A percentile compares a stretch with the other conserved stretches of the same genome.
These are phyloP conservation scores for Onychostruthus taczanowskii DNA, from an alignment of 2,113 vertebrate species.

Conservation along the genomic window DNA sequence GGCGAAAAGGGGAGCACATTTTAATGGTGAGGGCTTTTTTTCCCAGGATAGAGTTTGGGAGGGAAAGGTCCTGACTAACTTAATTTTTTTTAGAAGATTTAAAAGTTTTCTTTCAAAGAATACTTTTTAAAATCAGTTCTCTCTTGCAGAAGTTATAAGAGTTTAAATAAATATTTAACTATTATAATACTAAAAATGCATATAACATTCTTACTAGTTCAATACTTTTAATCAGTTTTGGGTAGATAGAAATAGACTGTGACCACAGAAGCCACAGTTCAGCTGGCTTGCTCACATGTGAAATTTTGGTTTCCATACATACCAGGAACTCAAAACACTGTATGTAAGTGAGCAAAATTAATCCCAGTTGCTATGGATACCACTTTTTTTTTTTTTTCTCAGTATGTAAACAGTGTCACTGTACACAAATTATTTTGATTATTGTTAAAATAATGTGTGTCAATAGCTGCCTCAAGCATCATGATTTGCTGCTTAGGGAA, in stretches of 20 bases:
- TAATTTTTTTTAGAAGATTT: not conserved
- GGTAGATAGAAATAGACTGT: not conserved
- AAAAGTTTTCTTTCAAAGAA: not conserved
- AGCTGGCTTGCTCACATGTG: not conserved
- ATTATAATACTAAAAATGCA: not conserved
- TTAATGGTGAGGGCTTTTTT: not conserved
- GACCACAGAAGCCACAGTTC: conserved; percentile 17
- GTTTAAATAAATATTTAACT: not conserved
- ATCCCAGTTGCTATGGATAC: conserved; percentile 10
- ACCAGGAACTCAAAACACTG: not conserved
- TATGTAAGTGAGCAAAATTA: not conserved
- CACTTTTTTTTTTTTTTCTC: not conserved
- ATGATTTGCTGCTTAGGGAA: not conserved
- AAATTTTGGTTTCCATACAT: conserved; percentile 1
- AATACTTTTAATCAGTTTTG: not conserved
- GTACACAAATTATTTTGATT: not conserved
- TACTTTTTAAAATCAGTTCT: not conserved
- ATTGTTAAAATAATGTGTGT: not conserved
- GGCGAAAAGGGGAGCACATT: too few relatives aligned
- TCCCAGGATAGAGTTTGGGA: not conserved
- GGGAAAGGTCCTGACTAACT: not conserved
- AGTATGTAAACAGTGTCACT: not conserved
- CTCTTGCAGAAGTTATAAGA: not conserved
- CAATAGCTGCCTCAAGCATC: not conserved
- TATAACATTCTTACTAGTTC: not conserved